Conservation (phyloP, 2,797 vertebrate species). For the Phrynocephalus forsythii region DNA sequence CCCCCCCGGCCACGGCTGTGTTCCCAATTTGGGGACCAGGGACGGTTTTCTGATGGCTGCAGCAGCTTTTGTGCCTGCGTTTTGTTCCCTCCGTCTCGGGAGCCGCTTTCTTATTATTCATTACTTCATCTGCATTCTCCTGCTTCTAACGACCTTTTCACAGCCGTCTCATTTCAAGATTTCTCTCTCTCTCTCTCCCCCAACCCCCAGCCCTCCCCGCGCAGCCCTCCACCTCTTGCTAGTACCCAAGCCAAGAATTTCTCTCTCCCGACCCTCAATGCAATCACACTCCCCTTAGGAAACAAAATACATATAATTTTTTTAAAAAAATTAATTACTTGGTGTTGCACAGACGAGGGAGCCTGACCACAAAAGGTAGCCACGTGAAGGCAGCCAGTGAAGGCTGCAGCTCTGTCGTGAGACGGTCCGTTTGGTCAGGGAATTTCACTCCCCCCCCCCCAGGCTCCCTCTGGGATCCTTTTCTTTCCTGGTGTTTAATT, state of each 20-base stretch:
- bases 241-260: slow-evolving; percentile 9
- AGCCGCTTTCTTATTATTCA: slow-evolving; percentile 26
- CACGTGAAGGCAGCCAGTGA: background rate
- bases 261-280: background rate
- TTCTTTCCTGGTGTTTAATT: slow-evolving; percentile 25
- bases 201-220: too few relatives aligned
- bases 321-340: slow-evolving; percentile 4
- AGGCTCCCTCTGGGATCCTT: background rate
- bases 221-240: background rate
- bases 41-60: background rate
- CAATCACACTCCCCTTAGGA: slow-evolving; percentile 18
- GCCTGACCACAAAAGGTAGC: background rate
- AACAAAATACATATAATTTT: background rate
- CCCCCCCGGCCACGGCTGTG: background rate
- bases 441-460: background rate
- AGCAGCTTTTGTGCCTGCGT: slow-evolving; percentile 1
- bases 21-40: background rate
- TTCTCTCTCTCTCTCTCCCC: background rate
- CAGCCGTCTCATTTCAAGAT: slow-evolving; percentile 12
- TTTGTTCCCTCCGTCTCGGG: background rate
- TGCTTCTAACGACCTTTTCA: slow-evolving; percentile 21
- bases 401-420: background rate
- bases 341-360: background rate
- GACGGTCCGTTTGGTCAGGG: background rate
- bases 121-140: slow-evolving; percentile 27